These are phyloP conservation scores for Drosophila sturtevanti DNA, from an alignment of 1,140 invertebrate species.

Conservation along the genomic window DNA sequence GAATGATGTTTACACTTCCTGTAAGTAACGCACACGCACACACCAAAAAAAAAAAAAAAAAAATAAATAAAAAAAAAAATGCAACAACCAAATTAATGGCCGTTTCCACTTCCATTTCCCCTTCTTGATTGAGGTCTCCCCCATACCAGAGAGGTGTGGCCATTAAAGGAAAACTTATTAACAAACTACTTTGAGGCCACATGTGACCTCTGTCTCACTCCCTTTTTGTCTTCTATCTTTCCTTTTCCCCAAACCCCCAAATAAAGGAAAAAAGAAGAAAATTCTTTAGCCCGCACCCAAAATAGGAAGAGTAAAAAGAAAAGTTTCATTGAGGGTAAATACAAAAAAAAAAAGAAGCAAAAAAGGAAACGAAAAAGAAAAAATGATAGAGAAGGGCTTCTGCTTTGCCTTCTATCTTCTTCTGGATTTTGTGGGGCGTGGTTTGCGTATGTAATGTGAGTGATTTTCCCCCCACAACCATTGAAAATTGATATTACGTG, in stretches of 20 bases:
- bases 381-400: not conserved
- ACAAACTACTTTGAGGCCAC: constrained; percentile 8
- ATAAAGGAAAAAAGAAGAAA: not conserved
- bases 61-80: constrained; percentile 4
- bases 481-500: constrained; percentile 17
- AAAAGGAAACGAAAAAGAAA: not conserved
- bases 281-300: not conserved
- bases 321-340: not conserved
- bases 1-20: constrained; percentile 18
- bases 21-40: constrained; percentile 13
- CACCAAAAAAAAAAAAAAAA: constrained; percentile 8
- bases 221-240: not conserved
- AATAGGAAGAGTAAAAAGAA: constrained; percentile 10
- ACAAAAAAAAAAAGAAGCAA: not conserved
- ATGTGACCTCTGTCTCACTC: not conserved
- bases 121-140: not conserved
- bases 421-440: not conserved
- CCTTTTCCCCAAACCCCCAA: not conserved
- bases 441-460: constrained; percentile 13
- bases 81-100: constrained; percentile 4
- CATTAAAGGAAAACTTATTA: constrained; percentile 14
- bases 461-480: constrained; percentile 7
- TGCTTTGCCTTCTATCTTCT: not conserved
- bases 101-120: constrained; percentile 12
- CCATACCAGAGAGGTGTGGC: not conserved